phyloP scores from a whole-genome alignment of 92 coral and sea anemone species.

The Montipora capitata region DNA sequence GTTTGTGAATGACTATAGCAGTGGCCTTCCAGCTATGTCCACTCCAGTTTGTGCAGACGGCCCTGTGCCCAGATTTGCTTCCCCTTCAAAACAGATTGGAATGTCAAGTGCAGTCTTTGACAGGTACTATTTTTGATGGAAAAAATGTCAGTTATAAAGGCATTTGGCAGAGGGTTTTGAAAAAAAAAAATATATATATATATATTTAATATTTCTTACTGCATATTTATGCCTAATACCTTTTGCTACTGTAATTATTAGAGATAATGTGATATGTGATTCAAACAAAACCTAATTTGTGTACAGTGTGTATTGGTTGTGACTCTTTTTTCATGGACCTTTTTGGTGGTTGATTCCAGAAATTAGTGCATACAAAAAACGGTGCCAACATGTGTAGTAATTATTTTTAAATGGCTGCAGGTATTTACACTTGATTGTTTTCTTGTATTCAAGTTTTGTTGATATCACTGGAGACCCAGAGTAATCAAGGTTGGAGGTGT shows the following conservation, averaged over 20 bases:
- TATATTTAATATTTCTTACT: not conserved
- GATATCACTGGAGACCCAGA: conserved; percentile 28
- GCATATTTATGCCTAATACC: not conserved
- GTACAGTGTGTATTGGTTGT: not conserved
- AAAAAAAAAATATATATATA: not conserved
- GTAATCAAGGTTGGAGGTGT: conserved; percentile 11
- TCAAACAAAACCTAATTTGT: not conserved
- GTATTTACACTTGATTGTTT: not conserved
- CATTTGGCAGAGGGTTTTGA: not conserved
- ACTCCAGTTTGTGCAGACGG: conserved; percentile 3
- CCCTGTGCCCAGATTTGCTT: conserved; percentile 10
- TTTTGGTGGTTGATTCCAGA: not conserved
- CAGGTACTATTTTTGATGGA: conserved; percentile 12
- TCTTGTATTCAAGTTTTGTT: conserved; percentile 6
- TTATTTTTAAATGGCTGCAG: conserved; percentile 15
- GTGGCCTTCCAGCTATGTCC: conserved; percentile 9
- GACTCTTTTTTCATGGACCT: not conserved
- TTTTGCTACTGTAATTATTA: not conserved
- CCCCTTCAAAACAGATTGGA: conserved; percentile 16
- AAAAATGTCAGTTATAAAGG: not conserved
- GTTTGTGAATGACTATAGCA: not conserved
- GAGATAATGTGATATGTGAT: not conserved
- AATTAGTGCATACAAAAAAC: not conserved
- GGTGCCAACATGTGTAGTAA: conserved; percentile 14
- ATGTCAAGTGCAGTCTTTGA: conserved; percentile 9